Base-by-base conservation (phyloP, 2,888 invertebrate species). In the Parnassius mnemosyne region DNA sequence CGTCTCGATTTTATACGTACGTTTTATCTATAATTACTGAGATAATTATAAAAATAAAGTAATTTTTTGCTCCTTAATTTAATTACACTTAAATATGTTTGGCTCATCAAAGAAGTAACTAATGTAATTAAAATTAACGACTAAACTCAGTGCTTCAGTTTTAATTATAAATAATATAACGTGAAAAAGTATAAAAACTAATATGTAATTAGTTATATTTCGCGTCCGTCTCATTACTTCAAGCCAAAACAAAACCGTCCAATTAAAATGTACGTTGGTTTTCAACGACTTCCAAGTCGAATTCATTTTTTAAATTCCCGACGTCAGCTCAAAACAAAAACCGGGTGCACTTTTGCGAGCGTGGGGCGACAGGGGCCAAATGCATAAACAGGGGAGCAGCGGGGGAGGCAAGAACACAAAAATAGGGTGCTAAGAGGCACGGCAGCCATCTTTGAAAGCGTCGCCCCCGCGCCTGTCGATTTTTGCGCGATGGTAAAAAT, bases 341-440 rank as follows among this genome's bases (percentile, higher is more conserved):
- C 72, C 72, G 73, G 74, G 71, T 83, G 84, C 84, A 82, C 77
- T 81, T 77, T 74, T 73, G 72, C 71, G 71, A 75, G 77, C 61
- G 68, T 51, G 63, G 71, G 76, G 79, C 75, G 73, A 71, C 73
- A 73, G 70, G 74, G 75, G 72, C 75, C 78, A 78, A 76, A 73
- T 77, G 76, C 79, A 77, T 77, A 77, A 77, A 73, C 67, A 67
- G 68, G 76, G 72, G 71, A 64, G 69, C 56, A 60, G 69, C 53
- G 76, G 76, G 83, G 87, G 85, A 74, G 81, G 85, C 73, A 83
- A 84, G 84, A 84, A 83, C 76, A 78, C 80, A 87, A 88, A 89
- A 88, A 87, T 88, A 81, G 89, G 89, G 89, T 80, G 86, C 78
- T 79, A 87, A 86, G 83, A 85, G 84, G 67, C 62, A 66, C 71